Evolutionary conservation across 2,888 invertebrate species (phyloP).

Genomic region (Cosmopolites sordidus): DNA sequence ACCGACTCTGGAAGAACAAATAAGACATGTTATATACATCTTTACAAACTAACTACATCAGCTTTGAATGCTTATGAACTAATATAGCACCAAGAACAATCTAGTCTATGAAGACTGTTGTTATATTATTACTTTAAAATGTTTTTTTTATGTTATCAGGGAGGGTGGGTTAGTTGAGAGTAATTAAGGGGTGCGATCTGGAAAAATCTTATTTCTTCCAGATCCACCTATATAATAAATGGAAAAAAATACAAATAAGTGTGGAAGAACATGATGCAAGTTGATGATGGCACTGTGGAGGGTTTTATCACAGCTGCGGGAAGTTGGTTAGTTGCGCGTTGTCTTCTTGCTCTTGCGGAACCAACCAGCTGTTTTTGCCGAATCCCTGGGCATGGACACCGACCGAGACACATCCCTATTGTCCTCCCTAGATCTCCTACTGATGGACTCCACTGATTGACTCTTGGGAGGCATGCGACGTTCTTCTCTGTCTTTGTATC

Average conservation of each 20-base stretch:
- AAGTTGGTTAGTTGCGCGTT: constrained; percentile 38
- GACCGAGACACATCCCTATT: constrained; percentile 57
- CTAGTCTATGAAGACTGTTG: not conserved
- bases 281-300: too few relatives aligned
- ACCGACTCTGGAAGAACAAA: not conserved
- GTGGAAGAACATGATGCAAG: too few relatives aligned
- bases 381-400: constrained; percentile 69
- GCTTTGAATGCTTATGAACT: not conserved
- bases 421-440: constrained; percentile 45
- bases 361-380: constrained; percentile 69
- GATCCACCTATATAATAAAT: too few relatives aligned
- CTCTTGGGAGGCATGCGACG: constrained; percentile 50
- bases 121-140: too few relatives aligned
- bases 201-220: too few relatives aligned
- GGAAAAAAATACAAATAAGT: too few relatives aligned
- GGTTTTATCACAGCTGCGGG: too few relatives aligned
- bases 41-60: not conserved
- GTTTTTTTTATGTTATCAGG: too few relatives aligned
- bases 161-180: too few relatives aligned
- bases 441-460: constrained; percentile 62
- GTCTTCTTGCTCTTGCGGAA: constrained; percentile 59
- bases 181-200: too few relatives aligned
- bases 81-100: not conserved
- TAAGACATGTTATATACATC: not conserved
- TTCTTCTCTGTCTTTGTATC: constrained; percentile 44